phyloP scores from a whole-genome alignment of 1,140 invertebrate genomes.

The Apis dorsata region DNA sequence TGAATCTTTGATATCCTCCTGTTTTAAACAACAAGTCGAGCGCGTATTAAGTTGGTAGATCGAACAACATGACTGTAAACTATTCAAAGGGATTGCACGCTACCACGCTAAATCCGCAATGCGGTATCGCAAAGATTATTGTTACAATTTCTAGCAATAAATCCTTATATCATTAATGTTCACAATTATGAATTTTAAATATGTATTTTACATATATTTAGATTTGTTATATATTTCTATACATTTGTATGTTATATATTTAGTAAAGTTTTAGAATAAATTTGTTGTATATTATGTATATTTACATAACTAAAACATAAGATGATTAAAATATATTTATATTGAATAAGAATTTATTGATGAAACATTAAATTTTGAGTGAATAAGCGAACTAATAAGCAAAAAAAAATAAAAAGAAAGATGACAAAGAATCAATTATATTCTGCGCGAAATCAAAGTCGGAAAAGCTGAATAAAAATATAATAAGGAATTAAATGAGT shows the following conservation, averaged over 20 bases:
- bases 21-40: constrained; percentile 22
- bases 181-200: background rate
- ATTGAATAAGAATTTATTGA: no score
- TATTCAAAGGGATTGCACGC: constrained; percentile 67
- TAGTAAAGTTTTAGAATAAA: no score
- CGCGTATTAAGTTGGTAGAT: constrained; percentile 65
- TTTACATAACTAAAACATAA: no score
- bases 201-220: no score
- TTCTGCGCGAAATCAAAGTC: no score
- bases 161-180: background rate
- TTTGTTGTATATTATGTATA: no score
- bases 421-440: no score
- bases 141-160: constrained; percentile 53
- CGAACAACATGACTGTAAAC: constrained; percentile 54
- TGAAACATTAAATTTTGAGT: no score
- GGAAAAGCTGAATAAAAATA: background rate
- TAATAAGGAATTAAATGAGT: background rate
- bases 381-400: no score
- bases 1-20: background rate
- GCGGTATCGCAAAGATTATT: constrained; percentile 74
- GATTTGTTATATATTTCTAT: no score
- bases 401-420: background rate
- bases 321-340: no score
- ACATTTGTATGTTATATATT: no score
- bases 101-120: constrained; percentile 77